Evolutionary conservation across 1,140 invertebrate species (phyloP).

Genomic region (Meteorus sp.): DNA sequence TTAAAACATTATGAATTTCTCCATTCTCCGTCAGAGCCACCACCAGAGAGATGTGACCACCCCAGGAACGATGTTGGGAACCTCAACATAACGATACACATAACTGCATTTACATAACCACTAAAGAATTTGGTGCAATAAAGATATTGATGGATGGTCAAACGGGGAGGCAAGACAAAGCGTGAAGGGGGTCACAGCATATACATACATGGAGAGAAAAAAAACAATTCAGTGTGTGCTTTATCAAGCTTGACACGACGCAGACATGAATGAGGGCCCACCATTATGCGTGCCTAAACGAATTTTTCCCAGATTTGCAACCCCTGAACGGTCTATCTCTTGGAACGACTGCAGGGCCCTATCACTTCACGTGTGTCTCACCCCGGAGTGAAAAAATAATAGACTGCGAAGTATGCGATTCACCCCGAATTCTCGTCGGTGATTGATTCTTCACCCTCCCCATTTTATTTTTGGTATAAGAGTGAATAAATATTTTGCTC

Average conservation of each 20-base stretch:
- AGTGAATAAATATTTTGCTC: too few relatives aligned
- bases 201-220: conserved; percentile 19
- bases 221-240: conserved; percentile 52
- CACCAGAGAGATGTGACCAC: too few relatives aligned
- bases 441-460: conserved; percentile 10
- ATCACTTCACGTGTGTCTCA: conserved; percentile 24
- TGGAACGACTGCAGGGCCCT: conserved; percentile 4
- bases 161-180: too few relatives aligned
- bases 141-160: too few relatives aligned
- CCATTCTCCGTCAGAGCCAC: too few relatives aligned
- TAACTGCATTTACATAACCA: too few relatives aligned
- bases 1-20: too few relatives aligned
- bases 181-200: too few relatives aligned
- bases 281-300: conserved; percentile 52
- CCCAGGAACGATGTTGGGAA: too few relatives aligned
- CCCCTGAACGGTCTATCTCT: conserved; percentile 40
- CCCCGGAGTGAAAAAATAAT: conserved; percentile 47
- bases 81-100: too few relatives aligned
- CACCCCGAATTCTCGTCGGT: not conserved
- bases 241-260: conserved; percentile 44
- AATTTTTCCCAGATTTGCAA: conserved; percentile 57
- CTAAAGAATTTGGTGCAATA: too few relatives aligned
- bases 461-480: too few relatives aligned
- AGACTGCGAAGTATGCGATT: conserved; percentile 37
- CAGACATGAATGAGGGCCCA: conserved; percentile 48